Base-by-base conservation (phyloP, 2,888 invertebrate species). In the Tromatobia lineatoria region DNA sequence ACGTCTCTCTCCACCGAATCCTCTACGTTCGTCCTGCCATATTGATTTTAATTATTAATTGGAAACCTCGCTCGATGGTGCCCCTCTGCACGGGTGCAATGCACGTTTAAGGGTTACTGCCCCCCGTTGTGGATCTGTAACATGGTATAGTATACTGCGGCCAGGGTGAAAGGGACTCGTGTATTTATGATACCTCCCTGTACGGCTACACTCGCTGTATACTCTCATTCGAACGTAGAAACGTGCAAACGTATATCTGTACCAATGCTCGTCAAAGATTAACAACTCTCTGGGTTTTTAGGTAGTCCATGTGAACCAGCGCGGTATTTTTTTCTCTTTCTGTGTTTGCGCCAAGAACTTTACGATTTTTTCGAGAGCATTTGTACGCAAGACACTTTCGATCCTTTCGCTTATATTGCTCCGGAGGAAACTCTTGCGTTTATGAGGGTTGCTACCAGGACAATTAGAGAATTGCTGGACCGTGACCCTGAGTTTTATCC, bases 31-130 rank as follows among this genome's bases (percentile, higher is more conserved):
- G 57, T 52, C 34, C 38, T 57, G 23, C 61, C 34, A 29, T 59
- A 59, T 59, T 57, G 57, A 57, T 57, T 61, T 92, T 91, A 92
- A 92, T 92, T 92, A 92, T 92, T 92, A 92, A 92, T 92, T 90
- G 90, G 85, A 86, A 91, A 89, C 88, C 90, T 89, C 88, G 38
- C 79, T 89, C 87, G 87, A 75, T 66, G 75, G 71, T 64, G 57
- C 70, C 59, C 73, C 64, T 54, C 64, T 38, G 34, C 71, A 84
- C 86, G 87, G 84, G 86, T 85, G 87, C 85, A 83, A 84, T 74
- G 83, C 83, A 85, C 87, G 88, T 89, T 89, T 88, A 89, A 87
- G 85, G 87, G 85, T 79, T 83, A 86, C 87, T 64, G 38, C 10
- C 34, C 64, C 10, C 38, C 38, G 78, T 67, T 79, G 85, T 79